Percentiles rank a stretch among this genome's conserved stretches.
phyloP scores from a whole-genome alignment of 2,888 invertebrate genomes.

The Cryptus armator region DNA sequence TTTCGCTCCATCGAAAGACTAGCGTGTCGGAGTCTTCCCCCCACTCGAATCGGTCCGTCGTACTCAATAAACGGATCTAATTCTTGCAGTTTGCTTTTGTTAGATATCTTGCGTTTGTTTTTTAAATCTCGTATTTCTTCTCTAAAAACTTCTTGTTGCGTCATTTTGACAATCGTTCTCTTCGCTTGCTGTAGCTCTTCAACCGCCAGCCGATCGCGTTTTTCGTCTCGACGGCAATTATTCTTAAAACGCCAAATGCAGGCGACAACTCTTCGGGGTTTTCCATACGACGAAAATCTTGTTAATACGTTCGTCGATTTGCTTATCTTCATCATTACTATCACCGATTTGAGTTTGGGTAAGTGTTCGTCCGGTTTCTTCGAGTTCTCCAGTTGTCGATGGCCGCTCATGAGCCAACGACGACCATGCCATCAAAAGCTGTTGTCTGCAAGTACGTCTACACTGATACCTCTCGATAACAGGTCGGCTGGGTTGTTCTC shows the following conservation, averaged over 20 bases:
- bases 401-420: conserved; percentile 44
- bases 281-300: conserved; percentile 36
- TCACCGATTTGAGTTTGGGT: no score
- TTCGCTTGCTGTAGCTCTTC: conserved; percentile 49
- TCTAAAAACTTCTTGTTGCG: conserved; percentile 22
- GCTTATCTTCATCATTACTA: no score
- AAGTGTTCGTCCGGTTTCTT: no score
- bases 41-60: conserved; percentile 61
- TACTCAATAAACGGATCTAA: conserved; percentile 58
- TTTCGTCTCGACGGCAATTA: background rate
- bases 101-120: no score
- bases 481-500: conserved; percentile 67
- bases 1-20: conserved; percentile 21
- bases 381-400: no score
- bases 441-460: conserved; percentile 15
- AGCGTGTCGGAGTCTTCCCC: conserved; percentile 61
- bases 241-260: conserved; percentile 48
- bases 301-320: no score
- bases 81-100: conserved; percentile 48
- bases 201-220: conserved; percentile 25
- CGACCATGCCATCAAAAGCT: conserved; percentile 65
- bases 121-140: conserved; percentile 23
- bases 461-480: conserved; percentile 54
- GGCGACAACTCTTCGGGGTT: conserved; percentile 40
- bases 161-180: conserved; percentile 38